These are phyloP conservation scores for Colletes latitarsis DNA, from an alignment of 1,140 invertebrate species.

Conservation along the genomic window DNA sequence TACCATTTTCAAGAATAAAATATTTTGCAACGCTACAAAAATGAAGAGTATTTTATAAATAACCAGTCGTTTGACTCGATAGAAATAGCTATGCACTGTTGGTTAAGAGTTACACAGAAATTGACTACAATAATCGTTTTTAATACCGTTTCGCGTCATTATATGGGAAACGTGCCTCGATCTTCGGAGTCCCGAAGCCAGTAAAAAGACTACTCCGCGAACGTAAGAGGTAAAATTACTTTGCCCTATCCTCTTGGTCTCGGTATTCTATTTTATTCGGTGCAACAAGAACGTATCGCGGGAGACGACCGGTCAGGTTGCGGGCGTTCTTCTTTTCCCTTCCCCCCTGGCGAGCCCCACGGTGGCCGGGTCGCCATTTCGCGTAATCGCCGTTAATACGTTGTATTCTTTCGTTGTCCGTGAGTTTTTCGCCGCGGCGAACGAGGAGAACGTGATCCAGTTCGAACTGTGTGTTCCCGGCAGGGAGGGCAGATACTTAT, in stretches of 20 bases:
- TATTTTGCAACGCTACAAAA: no score
- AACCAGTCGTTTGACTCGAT: no score
- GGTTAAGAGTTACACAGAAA: no score
- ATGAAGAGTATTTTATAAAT: no score
- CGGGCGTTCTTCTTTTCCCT: not conserved
- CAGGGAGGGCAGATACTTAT: constrained; percentile 60
- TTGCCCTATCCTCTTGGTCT: no score
- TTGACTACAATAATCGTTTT: no score
- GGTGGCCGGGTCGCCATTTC: constrained; percentile 18
- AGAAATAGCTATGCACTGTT: no score
- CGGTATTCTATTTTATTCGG: not conserved
- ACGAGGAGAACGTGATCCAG: constrained; percentile 49
- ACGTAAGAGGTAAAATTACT: not conserved
- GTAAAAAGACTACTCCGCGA: no score
- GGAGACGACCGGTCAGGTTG: not conserved
- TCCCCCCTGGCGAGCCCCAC: not conserved
- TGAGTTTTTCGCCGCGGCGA: constrained; percentile 43
- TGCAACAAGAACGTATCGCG: not conserved
- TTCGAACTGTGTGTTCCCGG: constrained; percentile 50
- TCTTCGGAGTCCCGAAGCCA: no score
- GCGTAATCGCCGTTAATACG: constrained; percentile 53
- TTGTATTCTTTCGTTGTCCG: constrained; percentile 53
- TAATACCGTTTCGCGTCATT: no score
- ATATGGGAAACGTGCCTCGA: no score
- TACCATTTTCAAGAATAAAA: no score